Base-by-base conservation (phyloP, 2,113 vertebrate species). In the Brienomyrus longianalis region DNA sequence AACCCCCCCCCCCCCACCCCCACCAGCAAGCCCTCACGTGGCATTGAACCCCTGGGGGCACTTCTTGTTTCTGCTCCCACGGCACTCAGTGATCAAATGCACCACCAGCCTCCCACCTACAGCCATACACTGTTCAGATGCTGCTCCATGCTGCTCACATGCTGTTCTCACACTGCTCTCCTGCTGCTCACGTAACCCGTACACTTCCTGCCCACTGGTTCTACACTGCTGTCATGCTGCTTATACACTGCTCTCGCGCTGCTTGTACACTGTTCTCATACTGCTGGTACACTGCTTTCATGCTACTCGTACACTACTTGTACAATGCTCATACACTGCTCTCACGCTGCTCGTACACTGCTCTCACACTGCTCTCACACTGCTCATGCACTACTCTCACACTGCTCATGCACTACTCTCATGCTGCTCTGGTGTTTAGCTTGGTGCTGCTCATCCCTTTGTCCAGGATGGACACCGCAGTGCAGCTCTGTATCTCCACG, bases 21-120 rank as follows among this genome's bases (percentile, higher is more conserved):
- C 51, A 86, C 56, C 43, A 80, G 54, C 56, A 52, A 89, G 86
- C 5, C 54, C 87, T 85, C 90, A 91, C 88, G 89, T 90, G 89
- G 85, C 89, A 90, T 48, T 85, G 88, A 91, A 92, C 91, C 90
- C 91, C 90, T 70, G 54, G 70, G 88, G 88, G 87, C 80, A 83
- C 39, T 23, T 3, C 3, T 1, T 17, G 90, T 51, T 47, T 54
- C 50, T 27, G 23, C 80, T 43, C 17, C 21, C 11, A 62, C 52
- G 2, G 51, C 77, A 86, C 85, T 52, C 89, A 74, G 89, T 91
- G 91, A 91, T 93, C 89, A 91, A 89, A 89, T 83, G 54, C 39
- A 89, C 91, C 56, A 89, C 89, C 48, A 47, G 85, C 88, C 89
- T 83, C 83, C 19, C 80, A n/a, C 8, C 80, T 19, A 45, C 6